Percentiles rank a stretch among this genome's conserved stretches.
Conservation (phyloP, 1,140 invertebrate genomes). For the Berghia stephanieae region DNA sequence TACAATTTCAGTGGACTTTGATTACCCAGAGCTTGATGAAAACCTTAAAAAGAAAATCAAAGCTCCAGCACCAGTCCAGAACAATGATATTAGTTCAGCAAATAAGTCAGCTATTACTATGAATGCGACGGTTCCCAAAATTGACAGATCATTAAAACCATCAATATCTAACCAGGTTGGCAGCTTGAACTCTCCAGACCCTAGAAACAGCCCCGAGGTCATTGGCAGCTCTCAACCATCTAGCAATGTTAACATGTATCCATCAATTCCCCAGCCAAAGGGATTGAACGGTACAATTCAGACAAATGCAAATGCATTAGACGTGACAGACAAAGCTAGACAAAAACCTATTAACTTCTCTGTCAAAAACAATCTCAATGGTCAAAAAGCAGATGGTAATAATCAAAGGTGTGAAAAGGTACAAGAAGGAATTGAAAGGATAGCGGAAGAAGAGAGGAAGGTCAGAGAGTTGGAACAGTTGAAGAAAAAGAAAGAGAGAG, state of each 20-base stretch:
- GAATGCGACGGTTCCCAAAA: conserved; percentile 33
- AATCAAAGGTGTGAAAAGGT: not conserved
- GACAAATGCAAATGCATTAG: not conserved
- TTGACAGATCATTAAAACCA: conserved; percentile 55
- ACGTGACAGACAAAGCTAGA: not conserved
- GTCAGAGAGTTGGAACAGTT: conserved; percentile 70
- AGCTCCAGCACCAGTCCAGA: no score
- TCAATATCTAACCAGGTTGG: not conserved
- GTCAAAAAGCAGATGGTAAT: not conserved
- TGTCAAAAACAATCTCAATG: conserved; percentile 3
- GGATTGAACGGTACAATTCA: not conserved
- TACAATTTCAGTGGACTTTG: conserved; percentile 62
- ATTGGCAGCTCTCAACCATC: not conserved
- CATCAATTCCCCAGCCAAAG: no score
- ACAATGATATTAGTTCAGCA: not conserved
- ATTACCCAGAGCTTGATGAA: conserved; percentile 68
- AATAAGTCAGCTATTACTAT: not conserved
- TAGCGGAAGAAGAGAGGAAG: conserved; percentile 65
- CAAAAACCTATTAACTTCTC: not conserved
- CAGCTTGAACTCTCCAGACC: not conserved
- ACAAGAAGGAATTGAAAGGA: conserved; percentile 29
- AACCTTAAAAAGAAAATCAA: conserved; percentile 25
- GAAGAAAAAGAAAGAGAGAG: conserved; percentile 68
- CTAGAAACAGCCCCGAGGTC: not conserved
- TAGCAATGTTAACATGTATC: no score